Conservation (phyloP, 1,140 invertebrate genomes). For the Drosophila teissieri region DNA sequence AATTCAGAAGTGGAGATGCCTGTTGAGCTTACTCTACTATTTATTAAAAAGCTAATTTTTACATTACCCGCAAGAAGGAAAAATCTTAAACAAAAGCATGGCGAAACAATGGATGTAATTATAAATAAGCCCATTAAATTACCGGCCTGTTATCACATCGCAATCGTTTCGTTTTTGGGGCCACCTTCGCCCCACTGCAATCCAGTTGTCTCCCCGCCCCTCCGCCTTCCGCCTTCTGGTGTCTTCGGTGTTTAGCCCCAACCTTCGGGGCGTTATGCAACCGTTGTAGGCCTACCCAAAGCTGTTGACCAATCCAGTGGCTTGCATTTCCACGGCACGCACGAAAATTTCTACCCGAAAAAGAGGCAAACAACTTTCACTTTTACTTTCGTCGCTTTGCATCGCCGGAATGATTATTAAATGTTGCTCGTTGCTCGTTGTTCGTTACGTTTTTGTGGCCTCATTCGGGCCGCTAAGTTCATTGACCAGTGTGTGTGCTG, state of each 20-base stretch:
- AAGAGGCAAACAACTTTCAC: slow-evolving; percentile 66
- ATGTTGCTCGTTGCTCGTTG: slow-evolving; percentile 28
- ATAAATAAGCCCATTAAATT: neutral
- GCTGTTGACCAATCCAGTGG: slow-evolving; percentile 45
- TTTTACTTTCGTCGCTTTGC: slow-evolving; percentile 78
- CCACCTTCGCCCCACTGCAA: slow-evolving; percentile 11
- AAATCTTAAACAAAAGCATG: no score
- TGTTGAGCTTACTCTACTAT: neutral
- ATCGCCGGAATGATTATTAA: slow-evolving; percentile 63
- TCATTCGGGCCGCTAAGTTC: slow-evolving; percentile 62
- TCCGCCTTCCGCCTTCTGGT: neutral
- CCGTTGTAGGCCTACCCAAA: slow-evolving; percentile 51
- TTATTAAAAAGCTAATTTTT: no score
- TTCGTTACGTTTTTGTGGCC: slow-evolving; percentile 52
- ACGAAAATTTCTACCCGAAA: slow-evolving; percentile 65
- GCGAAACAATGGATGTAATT: neutral
- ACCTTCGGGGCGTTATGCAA: slow-evolving; percentile 42
- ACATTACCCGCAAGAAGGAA: no score
- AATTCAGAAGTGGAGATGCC: neutral
- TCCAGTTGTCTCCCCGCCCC: slow-evolving; percentile 5
- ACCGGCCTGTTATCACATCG: slow-evolving; percentile 11
- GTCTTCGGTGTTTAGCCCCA: slow-evolving; percentile 10
- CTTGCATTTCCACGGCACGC: slow-evolving; percentile 58
- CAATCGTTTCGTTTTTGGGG: slow-evolving; percentile 20
- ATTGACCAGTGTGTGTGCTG: slow-evolving; percentile 48